Percentiles rank a stretch among this genome's conserved stretches.
Evolutionary conservation across 2,888 invertebrate species (phyloP).

Genomic region (Pandemis heparana): DNA sequence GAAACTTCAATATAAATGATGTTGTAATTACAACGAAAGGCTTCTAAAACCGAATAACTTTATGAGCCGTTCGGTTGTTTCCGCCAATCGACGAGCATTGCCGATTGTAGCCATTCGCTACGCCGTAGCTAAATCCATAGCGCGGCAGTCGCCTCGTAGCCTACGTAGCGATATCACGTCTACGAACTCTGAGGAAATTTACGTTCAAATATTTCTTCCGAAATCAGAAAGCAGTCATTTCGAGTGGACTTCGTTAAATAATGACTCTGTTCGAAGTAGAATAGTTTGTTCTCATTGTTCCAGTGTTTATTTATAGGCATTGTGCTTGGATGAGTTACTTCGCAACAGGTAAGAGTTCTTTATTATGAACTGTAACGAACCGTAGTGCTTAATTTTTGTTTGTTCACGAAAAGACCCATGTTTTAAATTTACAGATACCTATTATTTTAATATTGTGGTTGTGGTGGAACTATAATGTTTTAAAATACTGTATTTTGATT

Average conservation of each 20-base stretch:
- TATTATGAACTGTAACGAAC: background rate
- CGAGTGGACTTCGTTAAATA: constrained; percentile 17
- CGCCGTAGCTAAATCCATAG: constrained; percentile 64
- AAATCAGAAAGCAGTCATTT: constrained; percentile 1
- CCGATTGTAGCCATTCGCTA: constrained; percentile 65
- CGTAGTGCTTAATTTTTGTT: background rate
- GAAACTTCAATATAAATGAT: constrained; percentile 32
- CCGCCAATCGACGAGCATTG: constrained; percentile 63
- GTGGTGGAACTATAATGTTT: background rate
- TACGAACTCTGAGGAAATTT: constrained; percentile 49
- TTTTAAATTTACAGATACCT: background rate
- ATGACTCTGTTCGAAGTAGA: constrained; percentile 14
- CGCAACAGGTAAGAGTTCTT: constrained; percentile 56
- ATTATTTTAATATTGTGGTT: background rate
- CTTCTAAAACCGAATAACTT: constrained; percentile 57
- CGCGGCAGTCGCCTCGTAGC: constrained; percentile 76
- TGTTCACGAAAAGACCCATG: background rate
- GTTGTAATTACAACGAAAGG: constrained; percentile 28
- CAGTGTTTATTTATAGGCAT: constrained; percentile 36
- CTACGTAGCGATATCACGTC: constrained; percentile 57
- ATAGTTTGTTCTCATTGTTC: constrained; percentile 21
- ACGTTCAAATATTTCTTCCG: constrained; percentile 38
- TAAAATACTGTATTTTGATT: no score
- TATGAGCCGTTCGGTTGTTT: constrained; percentile 63
- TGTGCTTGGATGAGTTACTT: constrained; percentile 56